Base-by-base conservation (phyloP, 1,140 invertebrate species). In the Aphaenogaster rudis region DNA sequence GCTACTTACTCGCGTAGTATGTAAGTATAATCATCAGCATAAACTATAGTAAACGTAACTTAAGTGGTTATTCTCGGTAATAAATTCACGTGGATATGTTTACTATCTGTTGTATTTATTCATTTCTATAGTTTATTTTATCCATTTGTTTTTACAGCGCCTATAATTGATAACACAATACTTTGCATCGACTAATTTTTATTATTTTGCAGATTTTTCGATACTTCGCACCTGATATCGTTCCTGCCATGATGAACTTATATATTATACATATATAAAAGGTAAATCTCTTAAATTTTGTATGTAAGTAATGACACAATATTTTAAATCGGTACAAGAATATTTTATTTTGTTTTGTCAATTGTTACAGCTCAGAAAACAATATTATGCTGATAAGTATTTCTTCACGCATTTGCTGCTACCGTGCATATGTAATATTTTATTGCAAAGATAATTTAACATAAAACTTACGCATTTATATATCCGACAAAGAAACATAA, bases 11-110 rank as follows among this genome's bases (percentile, higher is more conserved):
- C 54, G 13, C 39, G 28, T 28, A 21, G 42, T 42, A 84, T 11
- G 69, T 84, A 84, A 71, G 21, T 84, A 28, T 28, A 84, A 82
- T 82, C 17, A 45, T 48, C 11, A 48, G 42, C 42, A 63, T 50
- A 63, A 50, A 33, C 28, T 36, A 72, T 36, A 61, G 39, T 21
- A 21, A 11, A 54, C 7, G n/a, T 42, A 21, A n/a, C 13, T 72
- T 21, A 21, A 74, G 0, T 7, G 13, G 0, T 71, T 71, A 33
- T 48, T 45, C 11, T 54, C 1, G 17, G 13, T 39, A 54, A 80
- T 54, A 21, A 54, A 1, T 28, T 36, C 13, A 79, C 28, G 17
- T 33, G 54, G 3, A 64, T 28, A 77, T 48, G 9, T 33, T 52
- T 72, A 72, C 45, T 50, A 11, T 45, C 28, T 67, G 13, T 33